These are phyloP conservation scores for Patella caerulea DNA, from an alignment of 2,888 invertebrate species.

Conservation along the genomic window DNA sequence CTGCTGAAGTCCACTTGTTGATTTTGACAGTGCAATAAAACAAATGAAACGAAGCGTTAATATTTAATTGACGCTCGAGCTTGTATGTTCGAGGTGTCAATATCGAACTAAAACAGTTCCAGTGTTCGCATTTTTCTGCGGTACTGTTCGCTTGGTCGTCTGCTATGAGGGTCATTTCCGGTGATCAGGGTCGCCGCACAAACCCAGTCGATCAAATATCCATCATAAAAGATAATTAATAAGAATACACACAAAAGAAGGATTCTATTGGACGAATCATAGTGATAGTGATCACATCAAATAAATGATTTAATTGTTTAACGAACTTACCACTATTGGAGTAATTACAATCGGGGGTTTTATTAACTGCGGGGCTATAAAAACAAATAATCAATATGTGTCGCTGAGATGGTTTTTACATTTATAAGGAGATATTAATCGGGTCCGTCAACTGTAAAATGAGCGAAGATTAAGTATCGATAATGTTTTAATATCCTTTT, in stretches of 20 bases:
- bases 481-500: too few species aligned
- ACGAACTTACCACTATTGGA: not conserved
- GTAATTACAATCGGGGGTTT: not conserved
- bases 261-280: not conserved
- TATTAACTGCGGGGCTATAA: not conserved
- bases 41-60: slow-evolving; percentile 3
- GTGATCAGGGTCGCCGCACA: not conserved
- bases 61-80: not conserved
- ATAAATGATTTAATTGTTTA: slow-evolving; percentile 8
- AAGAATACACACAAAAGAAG: not conserved
- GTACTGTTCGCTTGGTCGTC: not conserved
- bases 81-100: slow-evolving; percentile 10
- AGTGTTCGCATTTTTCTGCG: not conserved
- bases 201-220: not conserved
- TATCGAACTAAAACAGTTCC: slow-evolving; percentile 5
- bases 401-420: not conserved
- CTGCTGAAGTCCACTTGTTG: not conserved
- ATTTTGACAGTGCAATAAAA: not conserved
- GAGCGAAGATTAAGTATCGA: too few species aligned
- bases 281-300: not conserved
- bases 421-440: too few species aligned
- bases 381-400: not conserved
- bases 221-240: slow-evolving; percentile 7
- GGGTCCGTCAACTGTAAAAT: too few species aligned
- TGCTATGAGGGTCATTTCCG: slow-evolving; percentile 10